phyloP scores from a whole-genome alignment of 2,888 invertebrate species.

The Dromius quadrimaculatus region DNA sequence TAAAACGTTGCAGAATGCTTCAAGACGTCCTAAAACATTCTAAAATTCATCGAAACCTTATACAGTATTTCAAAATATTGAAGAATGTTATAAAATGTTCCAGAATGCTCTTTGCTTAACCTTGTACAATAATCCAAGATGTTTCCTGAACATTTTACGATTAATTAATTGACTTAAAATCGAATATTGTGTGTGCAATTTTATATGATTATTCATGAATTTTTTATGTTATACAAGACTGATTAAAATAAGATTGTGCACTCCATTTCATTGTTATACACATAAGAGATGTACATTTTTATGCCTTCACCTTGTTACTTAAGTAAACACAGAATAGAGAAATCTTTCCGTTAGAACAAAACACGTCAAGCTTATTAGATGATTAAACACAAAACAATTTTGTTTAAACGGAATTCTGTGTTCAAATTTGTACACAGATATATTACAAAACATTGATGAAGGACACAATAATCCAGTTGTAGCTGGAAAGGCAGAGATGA shows the following conservation, averaged over 20 bases:
- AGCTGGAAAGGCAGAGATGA: constrained; percentile 49
- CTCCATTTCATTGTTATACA: constrained; percentile 40
- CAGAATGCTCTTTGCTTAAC: too few relatives aligned
- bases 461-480: constrained; percentile 40
- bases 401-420: constrained; percentile 44
- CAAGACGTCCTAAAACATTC: too few relatives aligned
- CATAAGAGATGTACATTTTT: constrained; percentile 46
- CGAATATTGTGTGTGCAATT: too few relatives aligned
- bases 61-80: too few relatives aligned
- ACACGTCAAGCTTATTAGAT: constrained; percentile 26
- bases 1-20: too few relatives aligned
- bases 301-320: constrained; percentile 44
- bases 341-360: constrained; percentile 46
- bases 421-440: constrained; percentile 20
- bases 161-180: too few relatives aligned
- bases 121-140: too few relatives aligned
- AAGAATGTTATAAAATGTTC: too few relatives aligned
- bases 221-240: constrained; percentile 38
- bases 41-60: too few relatives aligned
- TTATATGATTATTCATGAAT: too few relatives aligned
- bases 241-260: constrained; percentile 52
- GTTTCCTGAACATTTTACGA: too few relatives aligned
- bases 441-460: constrained; percentile 47
- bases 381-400: constrained; percentile 30
- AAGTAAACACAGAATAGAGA: constrained; percentile 40